Base-by-base conservation (phyloP, 2,797 vertebrate species). In the Champsocephalus esox region DNA sequence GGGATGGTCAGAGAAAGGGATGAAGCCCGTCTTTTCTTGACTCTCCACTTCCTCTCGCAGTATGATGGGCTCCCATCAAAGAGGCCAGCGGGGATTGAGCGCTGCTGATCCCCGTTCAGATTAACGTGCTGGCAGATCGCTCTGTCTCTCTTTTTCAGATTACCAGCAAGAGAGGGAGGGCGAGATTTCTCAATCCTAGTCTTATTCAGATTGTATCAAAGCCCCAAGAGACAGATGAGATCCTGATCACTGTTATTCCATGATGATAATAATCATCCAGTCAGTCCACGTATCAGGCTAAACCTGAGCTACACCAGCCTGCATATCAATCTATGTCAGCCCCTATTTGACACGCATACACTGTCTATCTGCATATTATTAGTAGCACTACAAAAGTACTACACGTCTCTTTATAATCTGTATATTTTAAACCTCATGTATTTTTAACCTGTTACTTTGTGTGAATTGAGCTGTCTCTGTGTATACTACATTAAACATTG, bases 191-290 rank as follows among this genome's bases (percentile, higher is more conserved):
- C 87, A 86, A 80, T 90, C 86, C 84, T 77, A 60, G 88, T 89
- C 79, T 90, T 80, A 88, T 88, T 92, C 87, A 87, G 90, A 91
- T 92, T 93, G 85, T 87, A 83, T 87, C 81, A 88, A 91, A 92
- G 78, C 84, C 79, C 75, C 83, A 77, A 57, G 86, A 87, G 86
- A 73, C 81, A 79, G 89, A 92, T 92, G 84, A 92, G 93, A 89
- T 92, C 88, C 88, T 78, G 89, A 91, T 91, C 89, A 74, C 86
- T 89, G 87, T 81, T 89, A 80, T 89, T 90, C 78, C 81, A 75
- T 85, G 80, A 75, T 85, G 80, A 88, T 91, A 85, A 89, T 90
- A 92, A 92, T 92, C 90, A 91, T 91, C 85, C 67, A 68, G 83
- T 89, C 85, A 80, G 80, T 84, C 70, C 74, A 70, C 83, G 49